These are phyloP conservation scores for Chauna torquata DNA, from an alignment of 2,113 vertebrate genomes.

Conservation along the genomic window DNA sequence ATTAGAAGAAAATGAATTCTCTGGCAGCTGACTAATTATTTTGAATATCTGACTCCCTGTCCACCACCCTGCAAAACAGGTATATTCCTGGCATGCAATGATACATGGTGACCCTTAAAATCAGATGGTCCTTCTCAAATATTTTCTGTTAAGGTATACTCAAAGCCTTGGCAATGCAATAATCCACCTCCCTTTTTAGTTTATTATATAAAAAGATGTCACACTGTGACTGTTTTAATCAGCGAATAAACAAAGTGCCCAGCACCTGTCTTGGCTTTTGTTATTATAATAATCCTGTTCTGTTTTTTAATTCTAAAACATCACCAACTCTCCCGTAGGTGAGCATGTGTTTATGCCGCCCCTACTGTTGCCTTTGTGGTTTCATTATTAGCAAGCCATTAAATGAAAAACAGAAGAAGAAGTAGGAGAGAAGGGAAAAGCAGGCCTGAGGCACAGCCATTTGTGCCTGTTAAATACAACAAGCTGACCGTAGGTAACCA, in stretches of 20 bases:
- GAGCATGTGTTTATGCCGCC: constrained; percentile 59
- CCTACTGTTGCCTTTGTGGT: constrained; percentile 70
- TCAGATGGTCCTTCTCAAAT: background rate
- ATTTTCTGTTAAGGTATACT: background rate
- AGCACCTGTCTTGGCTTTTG: constrained; percentile 55
- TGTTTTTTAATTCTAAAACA: constrained; percentile 34
- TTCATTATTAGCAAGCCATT: constrained; percentile 74
- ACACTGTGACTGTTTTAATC: constrained; percentile 53
- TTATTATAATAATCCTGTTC: constrained; percentile 26
- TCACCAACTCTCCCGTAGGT: constrained; percentile 60
- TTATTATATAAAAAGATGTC: constrained; percentile 24
- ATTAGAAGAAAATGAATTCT: background rate
- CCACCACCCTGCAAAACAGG: background rate
- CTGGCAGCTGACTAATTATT: background rate
- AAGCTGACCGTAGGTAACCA: constrained; percentile 48
- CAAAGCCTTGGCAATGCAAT: background rate
- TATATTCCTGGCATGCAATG: background rate
- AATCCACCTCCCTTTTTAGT: constrained; percentile 8
- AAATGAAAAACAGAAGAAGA: constrained; percentile 55
- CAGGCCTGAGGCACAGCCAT: constrained; percentile 43
- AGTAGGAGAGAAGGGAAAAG: background rate
- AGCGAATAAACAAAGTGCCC: constrained; percentile 37
- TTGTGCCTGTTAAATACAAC: constrained; percentile 62
- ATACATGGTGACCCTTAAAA: background rate
- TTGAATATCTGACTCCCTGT: background rate